Conservation (phyloP, 2,797 vertebrate genomes). For the Phataginus tricuspis region DNA sequence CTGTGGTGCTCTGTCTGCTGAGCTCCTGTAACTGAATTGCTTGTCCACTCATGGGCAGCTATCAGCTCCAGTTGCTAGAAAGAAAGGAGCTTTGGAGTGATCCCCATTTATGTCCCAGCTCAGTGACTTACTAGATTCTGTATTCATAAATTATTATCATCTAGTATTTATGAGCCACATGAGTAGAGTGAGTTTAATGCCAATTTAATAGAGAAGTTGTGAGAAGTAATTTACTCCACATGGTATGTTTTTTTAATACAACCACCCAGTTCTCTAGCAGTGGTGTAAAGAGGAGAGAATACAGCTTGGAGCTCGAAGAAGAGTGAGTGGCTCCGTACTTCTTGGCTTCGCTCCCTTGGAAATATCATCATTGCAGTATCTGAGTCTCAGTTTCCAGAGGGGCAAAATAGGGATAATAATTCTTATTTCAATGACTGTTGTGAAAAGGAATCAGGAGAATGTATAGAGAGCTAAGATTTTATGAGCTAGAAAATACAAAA, state of each 20-base stretch:
- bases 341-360: background rate
- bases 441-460: background rate
- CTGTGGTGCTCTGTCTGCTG: background rate
- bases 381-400: background rate
- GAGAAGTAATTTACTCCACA: background rate
- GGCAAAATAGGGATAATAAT: background rate
- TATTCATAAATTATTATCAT: background rate
- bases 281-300: background rate
- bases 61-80: background rate
- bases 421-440: background rate
- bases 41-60: background rate
- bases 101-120: background rate
- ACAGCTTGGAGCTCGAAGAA: background rate
- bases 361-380: background rate
- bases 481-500: background rate
- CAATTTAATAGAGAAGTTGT: background rate
- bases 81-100: background rate
- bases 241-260: background rate
- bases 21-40: background rate
- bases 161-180: background rate
- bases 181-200: background rate
- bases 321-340: background rate
- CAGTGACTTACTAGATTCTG: background rate
- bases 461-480: background rate
- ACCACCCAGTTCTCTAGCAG: background rate